phyloP scores from a whole-genome alignment of 2,888 invertebrate species.

The Tolmerus cingulatus region DNA sequence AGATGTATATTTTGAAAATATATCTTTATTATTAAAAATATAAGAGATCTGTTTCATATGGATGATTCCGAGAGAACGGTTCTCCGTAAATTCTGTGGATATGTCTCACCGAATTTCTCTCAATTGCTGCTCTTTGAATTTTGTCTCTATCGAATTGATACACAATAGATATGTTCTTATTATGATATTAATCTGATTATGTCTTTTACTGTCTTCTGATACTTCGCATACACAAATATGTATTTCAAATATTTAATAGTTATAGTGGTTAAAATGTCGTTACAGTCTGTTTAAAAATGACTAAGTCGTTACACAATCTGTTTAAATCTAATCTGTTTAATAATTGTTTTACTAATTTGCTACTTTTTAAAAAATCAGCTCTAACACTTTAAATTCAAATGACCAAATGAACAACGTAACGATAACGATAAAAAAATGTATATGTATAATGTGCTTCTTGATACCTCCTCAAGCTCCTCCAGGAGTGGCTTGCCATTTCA shows the following conservation, averaged over 20 bases:
- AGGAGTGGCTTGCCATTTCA: not conserved
- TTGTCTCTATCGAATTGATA: slow-evolving; percentile 32
- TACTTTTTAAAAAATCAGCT: slow-evolving; percentile 4
- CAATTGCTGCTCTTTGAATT: not conserved
- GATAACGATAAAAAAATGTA: not conserved
- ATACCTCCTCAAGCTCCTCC: not conserved
- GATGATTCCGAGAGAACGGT: not conserved
- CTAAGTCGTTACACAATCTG: slow-evolving; percentile 27
- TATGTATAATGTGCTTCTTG: not conserved
- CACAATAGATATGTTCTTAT: slow-evolving; percentile 34
- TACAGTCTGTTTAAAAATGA: slow-evolving; percentile 38
- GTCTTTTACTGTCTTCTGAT: slow-evolving; percentile 6
- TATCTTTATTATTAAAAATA: slow-evolving; percentile 29
- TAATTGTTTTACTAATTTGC: slow-evolving; percentile 29
- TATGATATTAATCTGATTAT: slow-evolving; percentile 31
- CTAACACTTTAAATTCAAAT: slow-evolving; percentile 1
- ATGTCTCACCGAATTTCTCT: not conserved
- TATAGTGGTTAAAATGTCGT: slow-evolving; percentile 30
- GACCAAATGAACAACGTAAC: slow-evolving; percentile 3
- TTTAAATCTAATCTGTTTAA: slow-evolving; percentile 23
- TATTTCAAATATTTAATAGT: slow-evolving; percentile 4
- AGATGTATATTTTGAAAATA: not conserved
- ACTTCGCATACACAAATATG: not conserved
- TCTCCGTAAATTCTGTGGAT: slow-evolving; percentile 24
- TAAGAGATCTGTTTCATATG: slow-evolving; percentile 25